A percentile compares a stretch with the other conserved stretches of the same genome.
These are phyloP conservation scores for Drosophila subobscura DNA, from an alignment of 1,140 invertebrate genomes.

Conservation along the genomic window DNA sequence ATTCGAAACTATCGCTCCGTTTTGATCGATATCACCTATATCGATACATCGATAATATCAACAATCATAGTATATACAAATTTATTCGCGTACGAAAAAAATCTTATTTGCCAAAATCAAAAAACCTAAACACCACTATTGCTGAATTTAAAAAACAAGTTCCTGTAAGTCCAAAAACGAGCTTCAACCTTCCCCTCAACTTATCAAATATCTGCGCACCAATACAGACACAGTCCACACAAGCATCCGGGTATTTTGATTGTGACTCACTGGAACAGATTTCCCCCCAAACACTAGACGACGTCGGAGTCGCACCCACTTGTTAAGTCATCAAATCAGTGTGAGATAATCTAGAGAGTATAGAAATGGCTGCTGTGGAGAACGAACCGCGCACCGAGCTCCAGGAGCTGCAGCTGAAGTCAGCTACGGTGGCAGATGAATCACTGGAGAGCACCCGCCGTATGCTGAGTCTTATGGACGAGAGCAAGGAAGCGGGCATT, in stretches of 20 bases:
- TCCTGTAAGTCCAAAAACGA: constrained; percentile 9
- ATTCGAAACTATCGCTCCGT: too few species aligned
- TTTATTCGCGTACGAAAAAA: constrained; percentile 26
- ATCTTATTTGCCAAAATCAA: constrained; percentile 21
- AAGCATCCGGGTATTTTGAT: constrained; percentile 1
- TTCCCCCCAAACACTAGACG: constrained; percentile 27
- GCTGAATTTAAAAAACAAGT: constrained; percentile 27
- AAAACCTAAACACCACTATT: constrained; percentile 8
- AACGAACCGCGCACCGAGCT: constrained; percentile 89
- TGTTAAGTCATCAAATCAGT: constrained; percentile 42
- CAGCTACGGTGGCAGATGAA: constrained; percentile 92
- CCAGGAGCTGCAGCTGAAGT: constrained; percentile 91
- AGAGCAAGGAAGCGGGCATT: constrained; percentile 99
- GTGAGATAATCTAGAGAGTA: constrained; percentile 9
- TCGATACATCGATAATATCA: too few species aligned
- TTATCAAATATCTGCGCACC: constrained; percentile 4
- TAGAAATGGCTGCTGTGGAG: constrained; percentile 84
- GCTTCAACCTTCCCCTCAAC: constrained; percentile 1
- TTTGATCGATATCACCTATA: too few species aligned
- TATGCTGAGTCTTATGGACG: constrained; percentile 97
- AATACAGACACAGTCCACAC: background rate
- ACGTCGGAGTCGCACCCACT: constrained; percentile 56
- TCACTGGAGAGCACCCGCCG: constrained; percentile 98
- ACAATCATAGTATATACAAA: constrained; percentile 17
- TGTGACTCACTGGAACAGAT: constrained; percentile 59